Conservation (phyloP, 1,140 invertebrate species). For the Drosophila pallidifrons region DNA sequence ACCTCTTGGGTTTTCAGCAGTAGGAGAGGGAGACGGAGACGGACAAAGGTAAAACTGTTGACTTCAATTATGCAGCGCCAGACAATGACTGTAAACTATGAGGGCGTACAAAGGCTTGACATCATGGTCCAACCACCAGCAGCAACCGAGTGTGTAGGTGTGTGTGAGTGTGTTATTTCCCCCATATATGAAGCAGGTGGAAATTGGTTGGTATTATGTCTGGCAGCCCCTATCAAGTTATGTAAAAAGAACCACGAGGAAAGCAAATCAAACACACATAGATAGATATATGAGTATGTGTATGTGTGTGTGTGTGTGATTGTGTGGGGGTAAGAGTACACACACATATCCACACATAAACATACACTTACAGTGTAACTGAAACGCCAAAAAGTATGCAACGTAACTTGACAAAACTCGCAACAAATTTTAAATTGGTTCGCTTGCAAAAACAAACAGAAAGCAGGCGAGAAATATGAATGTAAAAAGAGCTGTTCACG, state of each 20-base stretch:
- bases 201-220: conserved; percentile 66
- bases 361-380: conserved; percentile 22
- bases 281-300: neutral
- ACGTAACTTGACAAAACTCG: conserved; percentile 66
- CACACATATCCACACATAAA: conserved; percentile 7
- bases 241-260: conserved; percentile 56
- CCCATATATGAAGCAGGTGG: conserved; percentile 63
- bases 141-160: conserved; percentile 10
- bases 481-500: conserved; percentile 76
- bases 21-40: neutral
- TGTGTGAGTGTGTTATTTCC: neutral
- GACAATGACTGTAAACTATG: conserved; percentile 74
- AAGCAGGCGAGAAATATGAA: conserved; percentile 74
- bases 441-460: conserved; percentile 49
- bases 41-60: conserved; percentile 45
- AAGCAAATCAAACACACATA: conserved; percentile 24
- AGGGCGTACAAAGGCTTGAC: conserved; percentile 43
- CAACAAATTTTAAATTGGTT: conserved; percentile 84
- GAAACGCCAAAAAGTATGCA: conserved; percentile 66
- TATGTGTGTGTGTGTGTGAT: neutral
- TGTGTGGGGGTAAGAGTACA: neutral
- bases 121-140: conserved; percentile 16
- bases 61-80: conserved; percentile 63
- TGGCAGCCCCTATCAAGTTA: conserved; percentile 70
- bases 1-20: neutral